These are phyloP conservation scores for Berghia stephanieae DNA, from an alignment of 1,140 invertebrate genomes.

Conservation along the genomic window DNA sequence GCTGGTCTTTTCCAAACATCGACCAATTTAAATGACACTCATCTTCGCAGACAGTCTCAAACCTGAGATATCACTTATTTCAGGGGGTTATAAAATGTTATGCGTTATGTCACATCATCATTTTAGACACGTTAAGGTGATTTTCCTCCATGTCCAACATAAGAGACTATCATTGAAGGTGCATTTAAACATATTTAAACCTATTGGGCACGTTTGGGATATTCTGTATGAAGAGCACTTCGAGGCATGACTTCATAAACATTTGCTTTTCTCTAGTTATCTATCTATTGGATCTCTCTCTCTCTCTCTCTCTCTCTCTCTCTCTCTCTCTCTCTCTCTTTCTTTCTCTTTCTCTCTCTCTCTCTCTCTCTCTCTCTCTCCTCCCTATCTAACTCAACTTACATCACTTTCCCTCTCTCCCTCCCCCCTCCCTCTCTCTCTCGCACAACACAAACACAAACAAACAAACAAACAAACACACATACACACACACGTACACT, in stretches of 20 bases:
- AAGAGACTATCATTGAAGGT: no score
- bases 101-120: neutral
- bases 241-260: neutral
- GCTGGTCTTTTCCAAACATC: no score
- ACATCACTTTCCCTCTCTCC: neutral
- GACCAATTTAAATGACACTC: no score
- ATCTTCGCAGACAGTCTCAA: no score
- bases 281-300: neutral
- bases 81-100: neutral
- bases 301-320: conserved; percentile 20
- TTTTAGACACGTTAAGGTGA: neutral
- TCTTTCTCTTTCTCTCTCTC: conserved; percentile 13
- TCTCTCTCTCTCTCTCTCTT: conserved; percentile 27
- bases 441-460: no score
- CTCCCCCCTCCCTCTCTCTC: neutral
- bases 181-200: no score
- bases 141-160: no score
- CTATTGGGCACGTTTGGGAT: no score
- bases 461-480: neutral
- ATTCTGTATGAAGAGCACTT: no score
- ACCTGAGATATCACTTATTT: no score
- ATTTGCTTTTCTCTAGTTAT: neutral
- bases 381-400: conserved; percentile 11
- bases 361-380: conserved; percentile 3
- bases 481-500: conserved; percentile 3